Evolutionary conservation across 1,140 invertebrate species (phyloP).

Genomic region (Rhynchophorus ferrugineus): DNA sequence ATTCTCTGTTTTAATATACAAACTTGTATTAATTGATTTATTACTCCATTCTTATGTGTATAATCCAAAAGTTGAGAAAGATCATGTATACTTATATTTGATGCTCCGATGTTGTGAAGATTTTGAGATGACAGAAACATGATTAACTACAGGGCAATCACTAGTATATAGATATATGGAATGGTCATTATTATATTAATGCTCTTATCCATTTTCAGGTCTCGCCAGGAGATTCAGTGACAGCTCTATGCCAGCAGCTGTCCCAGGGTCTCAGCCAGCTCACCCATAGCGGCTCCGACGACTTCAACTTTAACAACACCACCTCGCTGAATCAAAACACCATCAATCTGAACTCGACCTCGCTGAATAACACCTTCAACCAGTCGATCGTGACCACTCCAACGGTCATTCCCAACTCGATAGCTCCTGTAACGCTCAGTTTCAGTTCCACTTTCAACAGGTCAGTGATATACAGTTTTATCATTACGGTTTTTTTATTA

Average conservation of each 20-base stretch:
- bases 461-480: conserved; percentile 4
- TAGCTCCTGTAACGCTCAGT: conserved; percentile 40
- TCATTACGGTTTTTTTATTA: too few relatives aligned
- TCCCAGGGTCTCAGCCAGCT: conserved; percentile 74
- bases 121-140: too few relatives aligned
- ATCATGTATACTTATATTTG: too few relatives aligned
- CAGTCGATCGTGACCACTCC: conserved; percentile 27
- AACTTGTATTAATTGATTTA: too few relatives aligned
- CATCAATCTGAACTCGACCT: conserved; percentile 34
- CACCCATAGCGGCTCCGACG: conserved; percentile 60
- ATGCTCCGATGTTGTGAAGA: too few relatives aligned
- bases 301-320: conserved; percentile 48
- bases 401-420: conserved; percentile 27
- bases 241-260: conserved; percentile 81
- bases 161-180: too few relatives aligned
- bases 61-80: too few relatives aligned
- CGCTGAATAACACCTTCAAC: conserved; percentile 31
- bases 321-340: conserved; percentile 50
- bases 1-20: too few relatives aligned
- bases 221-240: conserved; percentile 71
- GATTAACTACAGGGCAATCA: too few relatives aligned
- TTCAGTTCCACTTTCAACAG: conserved; percentile 38
- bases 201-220: conserved; percentile 57
- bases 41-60: too few relatives aligned
- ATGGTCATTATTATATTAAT: too few relatives aligned